Conservation (phyloP, 2,888 invertebrate genomes). For the Eudasyphora cyanicolor region DNA sequence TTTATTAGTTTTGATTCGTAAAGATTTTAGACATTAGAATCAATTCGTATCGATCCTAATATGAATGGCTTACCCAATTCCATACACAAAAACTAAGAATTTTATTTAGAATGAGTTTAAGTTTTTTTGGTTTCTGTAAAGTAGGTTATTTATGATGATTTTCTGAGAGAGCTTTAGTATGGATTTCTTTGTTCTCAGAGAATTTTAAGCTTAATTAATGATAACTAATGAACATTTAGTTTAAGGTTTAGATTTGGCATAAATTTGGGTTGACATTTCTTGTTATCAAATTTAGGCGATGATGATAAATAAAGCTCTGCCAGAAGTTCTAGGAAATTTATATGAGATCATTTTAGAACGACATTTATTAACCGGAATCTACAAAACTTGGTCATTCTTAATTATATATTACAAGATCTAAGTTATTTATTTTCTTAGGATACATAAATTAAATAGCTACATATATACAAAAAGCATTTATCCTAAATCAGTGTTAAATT, state of each 20-base stretch:
- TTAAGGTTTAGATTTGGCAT: background rate
- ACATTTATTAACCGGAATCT: too few species aligned
- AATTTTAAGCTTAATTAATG: background rate
- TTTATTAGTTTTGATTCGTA: slow-evolving; percentile 13
- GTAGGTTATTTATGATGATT: background rate
- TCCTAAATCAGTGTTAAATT: too few species aligned
- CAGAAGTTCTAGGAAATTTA: too few species aligned
- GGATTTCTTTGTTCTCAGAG: too few species aligned
- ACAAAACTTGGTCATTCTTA: too few species aligned
- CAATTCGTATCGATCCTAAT: background rate
- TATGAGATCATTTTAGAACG: background rate
- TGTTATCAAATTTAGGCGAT: background rate
- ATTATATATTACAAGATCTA: too few species aligned
- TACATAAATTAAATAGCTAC: too few species aligned
- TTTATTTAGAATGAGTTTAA: too few species aligned
- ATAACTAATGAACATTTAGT: slow-evolving; percentile 1
- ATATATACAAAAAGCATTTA: too few species aligned
- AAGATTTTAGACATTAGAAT: background rate
- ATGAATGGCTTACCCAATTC: too few species aligned
- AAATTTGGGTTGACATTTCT: background rate
- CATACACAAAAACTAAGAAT: too few species aligned
- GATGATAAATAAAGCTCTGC: background rate
- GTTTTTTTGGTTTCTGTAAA: background rate
- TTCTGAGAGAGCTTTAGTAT: background rate
- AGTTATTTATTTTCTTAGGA: too few species aligned